Evolutionary conservation across 2,113 vertebrate genomes (phyloP), one percentile per base, ranked within the genome.

Genomic region (Megaceryle torquata): DNA sequence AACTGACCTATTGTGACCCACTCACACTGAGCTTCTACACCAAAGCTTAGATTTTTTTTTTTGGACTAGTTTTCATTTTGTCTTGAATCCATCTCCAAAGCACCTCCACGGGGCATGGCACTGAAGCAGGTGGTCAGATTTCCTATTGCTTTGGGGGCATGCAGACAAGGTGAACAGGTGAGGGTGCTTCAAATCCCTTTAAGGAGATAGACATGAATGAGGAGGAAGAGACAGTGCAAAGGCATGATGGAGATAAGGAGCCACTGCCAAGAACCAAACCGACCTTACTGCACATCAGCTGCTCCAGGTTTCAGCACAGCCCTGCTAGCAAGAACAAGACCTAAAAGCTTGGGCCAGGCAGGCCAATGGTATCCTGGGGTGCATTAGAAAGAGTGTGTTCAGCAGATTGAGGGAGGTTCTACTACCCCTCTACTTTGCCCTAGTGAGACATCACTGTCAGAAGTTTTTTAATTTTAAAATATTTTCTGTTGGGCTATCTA

Each of bases 161-260:
- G 1, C 10, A 82, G 53, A 9, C 22, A 44, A 81, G 26, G 9
- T 21, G n/a, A 75, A 44, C 25, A 75, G n/a, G 22, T 54, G 5
- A 76, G 24, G 10, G 24, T 63, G 54, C 19, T 85, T 65, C 53
- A 43, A 35, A 59, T 63, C 24, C 46, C 68, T 37, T 31, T 41
- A 33, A 56, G 29, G 35, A 26, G 8, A 10, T 5, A 44, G 4
- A 72, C 35, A 33, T 21, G 29, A 53, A 65, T 44, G 39, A 21
- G 7, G 24, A 68, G n/a, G 13, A 80, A 51, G 15, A 81, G 19
- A 22, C 0, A 2, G 17, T 35, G 17, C 44, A 68, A 39, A 81
- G 20, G 24, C 4, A 6, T 0, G 2, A 11, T 4, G 8, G 26
- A 53, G 51, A 9, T 2, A 7, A 68, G 63, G 20, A 59, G 29